These are phyloP conservation scores for Drosophila niveifrons DNA, from an alignment of 2,888 invertebrate genomes.

Conservation along the genomic window DNA sequence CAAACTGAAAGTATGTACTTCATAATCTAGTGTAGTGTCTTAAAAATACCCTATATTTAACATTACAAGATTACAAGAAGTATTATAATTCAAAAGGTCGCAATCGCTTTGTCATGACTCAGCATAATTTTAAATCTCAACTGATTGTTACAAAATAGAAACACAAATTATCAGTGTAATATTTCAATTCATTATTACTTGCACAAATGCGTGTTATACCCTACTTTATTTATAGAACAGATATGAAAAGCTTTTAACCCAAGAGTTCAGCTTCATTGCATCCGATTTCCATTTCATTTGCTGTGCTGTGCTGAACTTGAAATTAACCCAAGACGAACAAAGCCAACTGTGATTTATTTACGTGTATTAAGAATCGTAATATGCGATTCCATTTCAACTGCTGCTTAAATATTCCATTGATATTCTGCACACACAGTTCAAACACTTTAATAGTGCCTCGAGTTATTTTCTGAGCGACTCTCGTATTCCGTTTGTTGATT, in stretches of 20 bases:
- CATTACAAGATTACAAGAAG: background rate
- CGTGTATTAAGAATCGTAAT: background rate
- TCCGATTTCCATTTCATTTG: constrained; percentile 21
- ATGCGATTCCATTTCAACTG: background rate
- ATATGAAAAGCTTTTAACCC: constrained; percentile 15
- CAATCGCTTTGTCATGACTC: background rate
- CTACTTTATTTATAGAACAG: background rate
- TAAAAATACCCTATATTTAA: background rate
- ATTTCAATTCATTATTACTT: constrained; percentile 1
- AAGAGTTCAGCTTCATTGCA: constrained; percentile 17
- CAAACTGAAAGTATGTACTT: background rate
- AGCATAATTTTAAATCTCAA: background rate
- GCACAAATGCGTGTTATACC: background rate
- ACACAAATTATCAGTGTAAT: background rate
- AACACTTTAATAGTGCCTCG: constrained; percentile 5
- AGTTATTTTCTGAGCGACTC: background rate
- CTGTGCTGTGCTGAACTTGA: constrained; percentile 7
- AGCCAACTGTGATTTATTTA: constrained; percentile 4
- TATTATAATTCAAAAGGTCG: background rate
- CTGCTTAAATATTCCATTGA: background rate
- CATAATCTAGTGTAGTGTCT: background rate
- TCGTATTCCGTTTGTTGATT: constrained; percentile 15
- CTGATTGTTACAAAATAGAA: background rate
- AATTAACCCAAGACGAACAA: constrained; percentile 13
- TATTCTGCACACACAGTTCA: background rate